phyloP scores from a whole-genome alignment of 2,113 vertebrate species.

The Hippocampus comes region DNA sequence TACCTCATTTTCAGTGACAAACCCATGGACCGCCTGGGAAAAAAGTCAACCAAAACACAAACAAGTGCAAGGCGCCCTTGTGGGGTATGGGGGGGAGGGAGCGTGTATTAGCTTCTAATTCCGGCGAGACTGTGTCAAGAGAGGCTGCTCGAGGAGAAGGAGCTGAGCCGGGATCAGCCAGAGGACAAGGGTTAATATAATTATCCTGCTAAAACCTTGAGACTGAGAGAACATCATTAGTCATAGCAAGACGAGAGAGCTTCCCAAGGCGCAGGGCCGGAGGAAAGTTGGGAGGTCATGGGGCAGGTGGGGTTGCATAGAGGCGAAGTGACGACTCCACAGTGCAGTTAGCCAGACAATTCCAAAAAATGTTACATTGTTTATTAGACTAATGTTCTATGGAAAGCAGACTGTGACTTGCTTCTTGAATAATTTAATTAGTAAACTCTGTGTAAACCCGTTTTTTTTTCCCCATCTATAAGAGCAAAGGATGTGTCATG shows the following conservation, averaged over 20 bases:
- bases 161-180: conserved; percentile 63
- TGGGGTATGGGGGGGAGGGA: neutral
- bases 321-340: conserved; percentile 18
- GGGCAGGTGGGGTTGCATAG: conserved; percentile 9
- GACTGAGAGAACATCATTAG: conserved; percentile 69
- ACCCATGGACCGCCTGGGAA: neutral
- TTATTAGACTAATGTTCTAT: conserved; percentile 22
- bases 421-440: conserved; percentile 11
- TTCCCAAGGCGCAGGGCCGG: conserved; percentile 42
- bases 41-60: neutral
- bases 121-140: conserved; percentile 27
- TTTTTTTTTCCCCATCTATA: too few species aligned
- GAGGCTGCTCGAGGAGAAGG: conserved; percentile 49
- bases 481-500: too few species aligned
- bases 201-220: conserved; percentile 72
- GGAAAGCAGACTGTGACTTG: neutral
- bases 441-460: neutral
- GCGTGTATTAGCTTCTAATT: conserved; percentile 40
- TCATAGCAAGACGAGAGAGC: conserved; percentile 51
- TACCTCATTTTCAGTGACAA: neutral
- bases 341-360: conserved; percentile 59
- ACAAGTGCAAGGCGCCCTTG: conserved; percentile 3
- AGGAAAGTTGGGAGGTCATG: conserved; percentile 7
- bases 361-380: conserved; percentile 33
- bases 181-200: conserved; percentile 74